Percentiles rank a stretch among this genome's conserved stretches.
phyloP scores from a whole-genome alignment of 2,113 vertebrate genomes.

The Columba janthina region DNA sequence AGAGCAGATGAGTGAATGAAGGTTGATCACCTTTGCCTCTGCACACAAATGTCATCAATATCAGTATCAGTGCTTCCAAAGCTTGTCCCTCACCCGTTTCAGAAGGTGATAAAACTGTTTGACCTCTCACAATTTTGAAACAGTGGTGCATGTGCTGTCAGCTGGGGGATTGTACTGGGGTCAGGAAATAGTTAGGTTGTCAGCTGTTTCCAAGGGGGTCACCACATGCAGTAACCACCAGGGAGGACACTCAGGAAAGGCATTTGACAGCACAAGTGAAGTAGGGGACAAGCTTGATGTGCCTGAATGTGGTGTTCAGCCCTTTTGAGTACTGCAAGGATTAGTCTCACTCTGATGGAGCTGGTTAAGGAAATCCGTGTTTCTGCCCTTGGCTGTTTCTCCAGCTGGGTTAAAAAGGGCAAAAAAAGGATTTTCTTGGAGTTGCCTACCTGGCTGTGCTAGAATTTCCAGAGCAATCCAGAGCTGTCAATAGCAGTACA shows the following conservation, averaged over 20 bases:
- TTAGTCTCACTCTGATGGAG: neutral
- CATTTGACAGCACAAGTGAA: neutral
- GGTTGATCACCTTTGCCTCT: neutral
- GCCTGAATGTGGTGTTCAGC: rapidly evolving
- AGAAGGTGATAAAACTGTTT: neutral
- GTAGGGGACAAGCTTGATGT: neutral
- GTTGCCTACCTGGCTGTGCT: neutral
- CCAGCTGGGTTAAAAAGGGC: neutral
- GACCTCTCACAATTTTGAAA: neutral
- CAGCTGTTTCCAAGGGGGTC: neutral
- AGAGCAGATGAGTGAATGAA: neutral
- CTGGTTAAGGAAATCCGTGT: neutral
- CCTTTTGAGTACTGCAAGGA: neutral
- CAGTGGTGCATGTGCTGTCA: neutral
- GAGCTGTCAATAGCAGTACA: neutral
- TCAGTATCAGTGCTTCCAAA: neutral
- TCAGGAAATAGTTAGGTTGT: neutral
- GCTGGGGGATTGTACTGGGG: neutral
- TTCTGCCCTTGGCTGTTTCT: neutral
- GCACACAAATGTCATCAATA: neutral
- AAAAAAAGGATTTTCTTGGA: neutral
- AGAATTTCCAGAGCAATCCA: neutral
- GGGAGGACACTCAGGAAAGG: neutral
- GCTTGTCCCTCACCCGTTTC: neutral
- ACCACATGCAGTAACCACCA: neutral